These are phyloP conservation scores for Nymphicus hollandicus DNA, from an alignment of 2,113 vertebrate genomes.

Conservation along the genomic window DNA sequence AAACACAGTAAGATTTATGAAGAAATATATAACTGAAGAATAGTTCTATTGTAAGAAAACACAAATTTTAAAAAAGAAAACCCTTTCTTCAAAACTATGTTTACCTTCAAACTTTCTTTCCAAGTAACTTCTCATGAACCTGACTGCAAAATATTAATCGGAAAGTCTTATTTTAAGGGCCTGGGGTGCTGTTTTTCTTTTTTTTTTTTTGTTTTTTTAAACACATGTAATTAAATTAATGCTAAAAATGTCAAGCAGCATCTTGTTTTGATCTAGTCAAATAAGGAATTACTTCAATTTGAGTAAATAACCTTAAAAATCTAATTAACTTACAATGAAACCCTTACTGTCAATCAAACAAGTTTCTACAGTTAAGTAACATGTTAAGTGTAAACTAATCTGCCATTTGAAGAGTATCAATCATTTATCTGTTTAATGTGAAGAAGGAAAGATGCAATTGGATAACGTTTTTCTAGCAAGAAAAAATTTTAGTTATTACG, in stretches of 20 bases:
- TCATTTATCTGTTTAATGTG: constrained; percentile 54
- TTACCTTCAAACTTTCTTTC: neutral
- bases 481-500: constrained; percentile 20
- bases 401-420: constrained; percentile 66
- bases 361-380: constrained; percentile 59
- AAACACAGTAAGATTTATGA: neutral
- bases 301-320: constrained; percentile 66
- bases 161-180: neutral
- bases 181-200: neutral
- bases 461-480: neutral
- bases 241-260: constrained; percentile 54
- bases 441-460: constrained; percentile 23
- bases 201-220: neutral
- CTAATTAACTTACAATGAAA: constrained; percentile 70
- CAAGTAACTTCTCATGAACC: neutral
- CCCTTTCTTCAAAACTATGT: neutral
- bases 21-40: neutral
- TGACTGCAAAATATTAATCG: neutral
- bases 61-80: neutral
- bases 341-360: constrained; percentile 71
- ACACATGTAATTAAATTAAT: neutral
- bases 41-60: neutral
- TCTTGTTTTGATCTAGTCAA: constrained; percentile 65
- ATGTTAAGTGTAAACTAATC: constrained; percentile 66
- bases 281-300: constrained; percentile 58